These are phyloP conservation scores for Neoascia interrupta DNA, from an alignment of 2,888 invertebrate genomes.

Conservation along the genomic window DNA sequence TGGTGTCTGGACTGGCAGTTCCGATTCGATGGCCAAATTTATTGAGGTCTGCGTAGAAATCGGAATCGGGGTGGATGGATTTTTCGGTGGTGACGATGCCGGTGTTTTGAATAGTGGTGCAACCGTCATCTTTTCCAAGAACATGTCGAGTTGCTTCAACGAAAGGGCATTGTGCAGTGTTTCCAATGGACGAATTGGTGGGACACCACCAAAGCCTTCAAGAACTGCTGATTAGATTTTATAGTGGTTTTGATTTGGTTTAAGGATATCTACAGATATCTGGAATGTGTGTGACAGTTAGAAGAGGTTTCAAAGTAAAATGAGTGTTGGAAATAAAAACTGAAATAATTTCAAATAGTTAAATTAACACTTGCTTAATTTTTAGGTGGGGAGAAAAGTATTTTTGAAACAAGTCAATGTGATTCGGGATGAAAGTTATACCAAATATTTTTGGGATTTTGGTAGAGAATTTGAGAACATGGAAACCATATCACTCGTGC, in stretches of 20 bases:
- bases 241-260: constrained; percentile 49
- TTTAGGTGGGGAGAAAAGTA: too few relatives aligned
- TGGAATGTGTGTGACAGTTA: too few relatives aligned
- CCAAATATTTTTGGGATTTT: too few relatives aligned
- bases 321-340: neutral
- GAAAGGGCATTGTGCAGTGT: constrained; percentile 98
- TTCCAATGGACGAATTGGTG: constrained; percentile 97
- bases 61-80: constrained; percentile 81
- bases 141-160: constrained; percentile 92
- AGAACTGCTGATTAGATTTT: constrained; percentile 81
- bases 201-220: constrained; percentile 94
- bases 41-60: constrained; percentile 57
- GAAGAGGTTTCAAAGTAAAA: neutral
- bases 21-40: constrained; percentile 31
- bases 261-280: constrained; percentile 30
- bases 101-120: constrained; percentile 87
- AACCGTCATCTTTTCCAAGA: constrained; percentile 91
- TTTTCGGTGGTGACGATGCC: constrained; percentile 85
- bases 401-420: too few relatives aligned
- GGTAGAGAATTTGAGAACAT: too few relatives aligned
- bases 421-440: too few relatives aligned
- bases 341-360: too few relatives aligned
- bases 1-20: constrained; percentile 49
- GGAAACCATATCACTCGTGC: too few relatives aligned
- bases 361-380: too few relatives aligned